Conservation (phyloP, 2,797 vertebrate genomes). For the Smutsia gigantea region DNA sequence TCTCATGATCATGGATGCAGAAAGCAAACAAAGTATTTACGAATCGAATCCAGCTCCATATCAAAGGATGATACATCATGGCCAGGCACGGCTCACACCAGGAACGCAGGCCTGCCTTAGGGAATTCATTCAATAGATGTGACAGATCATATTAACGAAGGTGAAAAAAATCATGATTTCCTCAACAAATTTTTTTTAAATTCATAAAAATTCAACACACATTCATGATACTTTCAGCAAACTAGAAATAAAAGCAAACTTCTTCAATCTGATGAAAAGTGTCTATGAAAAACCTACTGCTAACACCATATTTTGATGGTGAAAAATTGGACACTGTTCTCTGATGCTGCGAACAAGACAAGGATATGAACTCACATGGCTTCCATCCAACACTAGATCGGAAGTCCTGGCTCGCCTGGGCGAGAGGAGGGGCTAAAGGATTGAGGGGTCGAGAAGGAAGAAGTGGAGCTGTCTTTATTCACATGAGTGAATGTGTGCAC, state of each 20-base stretch:
- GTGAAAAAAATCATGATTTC: slow-evolving; percentile 5
- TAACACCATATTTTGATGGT: slow-evolving; percentile 27
- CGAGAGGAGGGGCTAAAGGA: slow-evolving; percentile 42
- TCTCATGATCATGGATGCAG: background rate
- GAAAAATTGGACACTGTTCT: slow-evolving; percentile 35
- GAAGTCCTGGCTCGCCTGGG: background rate
- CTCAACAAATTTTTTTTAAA: no score
- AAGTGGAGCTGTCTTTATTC: slow-evolving; percentile 40
- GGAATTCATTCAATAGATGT: background rate
- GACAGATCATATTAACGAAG: slow-evolving; percentile 50
- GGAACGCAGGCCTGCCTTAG: slow-evolving; percentile 53
- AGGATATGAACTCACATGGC: background rate
- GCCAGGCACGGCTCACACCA: slow-evolving; percentile 28
- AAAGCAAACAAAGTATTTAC: slow-evolving; percentile 55
- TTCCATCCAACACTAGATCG: background rate
- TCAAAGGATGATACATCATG: slow-evolving; percentile 18
- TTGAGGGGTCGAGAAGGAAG: background rate
- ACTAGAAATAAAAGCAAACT: slow-evolving; percentile 25
- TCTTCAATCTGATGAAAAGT: slow-evolving; percentile 37
- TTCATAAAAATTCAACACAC: slow-evolving; percentile 16
- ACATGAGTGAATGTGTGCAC: background rate
- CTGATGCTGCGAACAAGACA: slow-evolving; percentile 15
- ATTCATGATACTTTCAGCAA: slow-evolving; percentile 28
- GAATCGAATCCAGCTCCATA: slow-evolving; percentile 7
- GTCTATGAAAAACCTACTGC: slow-evolving; percentile 19